Percentiles rank a stretch among this genome's conserved stretches.
Evolutionary conservation across 2,797 vertebrate species (phyloP).

Genomic region (Florisuga fusca): DNA sequence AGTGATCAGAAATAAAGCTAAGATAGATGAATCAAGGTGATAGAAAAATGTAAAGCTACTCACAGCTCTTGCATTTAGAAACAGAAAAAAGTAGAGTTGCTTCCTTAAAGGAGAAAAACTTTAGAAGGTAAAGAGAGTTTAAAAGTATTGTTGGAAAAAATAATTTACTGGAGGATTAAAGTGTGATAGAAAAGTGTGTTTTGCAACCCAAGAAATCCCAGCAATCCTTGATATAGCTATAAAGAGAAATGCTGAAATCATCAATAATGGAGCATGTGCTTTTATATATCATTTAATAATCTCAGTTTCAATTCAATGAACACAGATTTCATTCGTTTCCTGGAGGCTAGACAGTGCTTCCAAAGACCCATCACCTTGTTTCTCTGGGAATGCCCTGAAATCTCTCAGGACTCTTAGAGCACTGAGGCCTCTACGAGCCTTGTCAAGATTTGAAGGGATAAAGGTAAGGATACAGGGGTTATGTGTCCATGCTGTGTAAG

Average conservation of each 20-base stretch:
- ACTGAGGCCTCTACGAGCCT: slow-evolving; percentile 88
- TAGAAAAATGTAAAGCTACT: neutral
- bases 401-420: slow-evolving; percentile 89
- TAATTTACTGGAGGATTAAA: neutral
- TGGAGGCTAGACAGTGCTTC: neutral
- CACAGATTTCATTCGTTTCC: slow-evolving; percentile 61
- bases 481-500: neutral
- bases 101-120: neutral
- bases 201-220: neutral
- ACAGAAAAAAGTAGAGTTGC: neutral
- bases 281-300: neutral
- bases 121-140: neutral
- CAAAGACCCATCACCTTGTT: neutral
- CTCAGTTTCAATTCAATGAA: neutral
- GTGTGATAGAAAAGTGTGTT: accelerated
- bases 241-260: neutral
- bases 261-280: neutral
- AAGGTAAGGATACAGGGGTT: slow-evolving; percentile 81
- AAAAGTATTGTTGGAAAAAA: neutral
- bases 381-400: slow-evolving; percentile 72
- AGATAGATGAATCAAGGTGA: neutral
- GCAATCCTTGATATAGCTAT: neutral
- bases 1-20: neutral
- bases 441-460: slow-evolving; percentile 93
- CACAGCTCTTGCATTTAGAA: neutral